Conservation (phyloP, 1,140 invertebrate species). For the silkworm (Bombyx mori) region ASM3026992v2 NC_085115.1:13428001-13428500, state of each 20-base stretch:
- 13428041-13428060: constrained; percentile 46
- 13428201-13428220: constrained; percentile 25
- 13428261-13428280: constrained; percentile 53
- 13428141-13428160: too few species aligned
- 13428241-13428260: constrained; percentile 42
- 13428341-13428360: constrained; percentile 64
- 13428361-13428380: constrained; percentile 61
- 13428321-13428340: constrained; percentile 60
- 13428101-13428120: constrained; percentile 15
- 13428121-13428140: too few species aligned
- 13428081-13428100: constrained; percentile 51
- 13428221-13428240: constrained; percentile 63
- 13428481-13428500: constrained; percentile 59
- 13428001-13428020: constrained; percentile 26
- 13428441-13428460: constrained; percentile 16
- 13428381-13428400: constrained; percentile 65
- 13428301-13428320: constrained; percentile 42
- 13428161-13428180: constrained; percentile 12
- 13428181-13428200: constrained; percentile 64
- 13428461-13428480: constrained; percentile 49
- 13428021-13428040: constrained; percentile 44
- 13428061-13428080: constrained; percentile 59
- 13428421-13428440: constrained; percentile 15
- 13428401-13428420: constrained; percentile 53
- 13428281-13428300: constrained; percentile 48